A percentile compares a stretch with the other conserved stretches of the same genome.
Evolutionary conservation across 1,140 invertebrate genomes (phyloP).

Genomic region (Magallana angulata): DNA sequence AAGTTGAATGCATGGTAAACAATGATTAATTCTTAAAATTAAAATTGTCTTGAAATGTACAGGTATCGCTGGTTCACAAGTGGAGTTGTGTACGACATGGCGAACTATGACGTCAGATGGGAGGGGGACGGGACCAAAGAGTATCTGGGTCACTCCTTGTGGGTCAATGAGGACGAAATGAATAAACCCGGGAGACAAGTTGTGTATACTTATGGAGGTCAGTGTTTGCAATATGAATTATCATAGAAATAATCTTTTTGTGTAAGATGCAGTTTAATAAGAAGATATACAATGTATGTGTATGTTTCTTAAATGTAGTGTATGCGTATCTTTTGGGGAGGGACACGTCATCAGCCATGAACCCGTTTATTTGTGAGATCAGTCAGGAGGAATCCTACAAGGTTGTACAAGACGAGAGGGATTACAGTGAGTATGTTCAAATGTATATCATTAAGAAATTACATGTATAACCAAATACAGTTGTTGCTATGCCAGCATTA

Average conservation of each 20-base stretch:
- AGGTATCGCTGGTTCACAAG: constrained; percentile 66
- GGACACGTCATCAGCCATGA: constrained; percentile 19
- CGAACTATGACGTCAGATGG: constrained; percentile 55
- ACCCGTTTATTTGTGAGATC: constrained; percentile 74
- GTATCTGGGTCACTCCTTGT: constrained; percentile 49
- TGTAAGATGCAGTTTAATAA: too few relatives aligned
- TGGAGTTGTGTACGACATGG: constrained; percentile 58
- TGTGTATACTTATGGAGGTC: constrained; percentile 64
- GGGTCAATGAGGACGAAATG: constrained; percentile 56
- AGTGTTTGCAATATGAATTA: too few relatives aligned
- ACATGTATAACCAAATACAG: too few relatives aligned
- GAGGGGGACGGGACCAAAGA: constrained; percentile 63
- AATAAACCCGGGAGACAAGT: constrained; percentile 55
- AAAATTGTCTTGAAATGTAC: not conserved
- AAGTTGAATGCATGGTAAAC: too few relatives aligned
- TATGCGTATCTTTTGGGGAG: constrained; percentile 54
- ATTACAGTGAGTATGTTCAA: constrained; percentile 61
- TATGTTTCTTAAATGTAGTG: constrained; percentile 40
- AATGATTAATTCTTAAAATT: too few relatives aligned
- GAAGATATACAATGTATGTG: not conserved
- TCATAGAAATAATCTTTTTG: too few relatives aligned
- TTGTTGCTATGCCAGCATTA: too few relatives aligned
- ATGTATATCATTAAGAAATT: too few relatives aligned
- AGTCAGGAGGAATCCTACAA: constrained; percentile 65
- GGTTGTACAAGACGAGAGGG: constrained; percentile 64